A percentile compares a stretch with the other conserved stretches of the same genome.
These are phyloP conservation scores for Cyprinodon tularosa DNA, from an alignment of 2,113 vertebrate genomes.

Conservation along the genomic window DNA sequence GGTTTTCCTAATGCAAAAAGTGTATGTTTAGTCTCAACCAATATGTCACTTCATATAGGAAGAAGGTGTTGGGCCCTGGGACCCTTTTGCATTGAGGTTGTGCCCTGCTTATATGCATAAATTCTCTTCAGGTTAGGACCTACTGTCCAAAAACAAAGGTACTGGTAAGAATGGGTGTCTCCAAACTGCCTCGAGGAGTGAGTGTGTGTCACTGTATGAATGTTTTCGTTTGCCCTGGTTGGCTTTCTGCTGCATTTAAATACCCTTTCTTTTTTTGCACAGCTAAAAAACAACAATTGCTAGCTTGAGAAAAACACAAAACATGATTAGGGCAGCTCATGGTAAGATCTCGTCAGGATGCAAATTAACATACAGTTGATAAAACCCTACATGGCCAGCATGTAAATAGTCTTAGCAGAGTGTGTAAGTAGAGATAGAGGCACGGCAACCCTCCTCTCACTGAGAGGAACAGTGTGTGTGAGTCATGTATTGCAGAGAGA, in stretches of 20 bases:
- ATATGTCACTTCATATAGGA: no score
- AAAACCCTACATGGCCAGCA: background rate
- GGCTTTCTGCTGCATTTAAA: background rate
- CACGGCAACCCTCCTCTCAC: background rate
- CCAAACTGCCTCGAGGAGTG: background rate
- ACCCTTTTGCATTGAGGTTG: background rate
- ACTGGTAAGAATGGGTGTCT: background rate
- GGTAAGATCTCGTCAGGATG: background rate
- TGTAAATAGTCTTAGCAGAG: background rate
- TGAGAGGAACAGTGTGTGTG: constrained; percentile 4
- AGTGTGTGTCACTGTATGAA: background rate
- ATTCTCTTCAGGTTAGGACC: background rate
- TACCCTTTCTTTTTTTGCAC: no score
- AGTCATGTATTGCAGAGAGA: constrained; percentile 37
- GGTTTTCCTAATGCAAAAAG: no score
- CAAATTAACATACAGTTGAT: background rate
- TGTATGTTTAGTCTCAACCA: no score
- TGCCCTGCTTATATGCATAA: background rate
- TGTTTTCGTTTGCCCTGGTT: background rate
- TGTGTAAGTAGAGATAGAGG: background rate
- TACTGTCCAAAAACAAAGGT: background rate
- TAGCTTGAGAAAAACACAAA: no score
- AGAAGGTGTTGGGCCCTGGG: background rate
- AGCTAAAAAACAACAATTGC: no score
- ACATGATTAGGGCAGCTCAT: background rate